Percentiles rank a stretch among this genome's conserved stretches.
Evolutionary conservation across 1,140 invertebrate genomes (phyloP).

Genomic region (Trinorchestia longiramus): DNA sequence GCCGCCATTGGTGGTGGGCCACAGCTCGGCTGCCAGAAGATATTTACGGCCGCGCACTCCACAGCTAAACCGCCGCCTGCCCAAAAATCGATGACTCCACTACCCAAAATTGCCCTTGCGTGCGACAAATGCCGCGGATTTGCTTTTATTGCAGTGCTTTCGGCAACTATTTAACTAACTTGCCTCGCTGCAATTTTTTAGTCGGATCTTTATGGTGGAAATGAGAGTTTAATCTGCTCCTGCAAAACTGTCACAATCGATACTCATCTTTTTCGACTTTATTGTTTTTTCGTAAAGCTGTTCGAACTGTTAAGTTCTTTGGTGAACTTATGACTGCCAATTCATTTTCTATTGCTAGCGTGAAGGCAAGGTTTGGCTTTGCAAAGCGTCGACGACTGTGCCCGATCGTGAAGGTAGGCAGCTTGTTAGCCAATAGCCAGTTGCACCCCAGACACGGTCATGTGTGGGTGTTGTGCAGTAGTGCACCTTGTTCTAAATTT

Average conservation of each 20-base stretch:
- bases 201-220: background rate
- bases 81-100: constrained; percentile 45
- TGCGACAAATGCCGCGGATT: constrained; percentile 35
- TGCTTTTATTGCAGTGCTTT: constrained; percentile 33
- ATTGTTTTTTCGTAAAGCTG: background rate
- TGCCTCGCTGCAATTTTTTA: background rate
- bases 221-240: background rate
- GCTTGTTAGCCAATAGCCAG: background rate
- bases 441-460: constrained; percentile 17
- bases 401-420: background rate
- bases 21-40: constrained; percentile 33
- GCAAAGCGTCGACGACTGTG: background rate
- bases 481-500: background rate
- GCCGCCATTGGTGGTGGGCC: constrained; percentile 39
- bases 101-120: constrained; percentile 47
- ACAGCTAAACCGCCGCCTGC: constrained; percentile 48
- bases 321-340: background rate
- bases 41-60: constrained; percentile 36
- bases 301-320: background rate
- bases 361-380: background rate
- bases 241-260: background rate
- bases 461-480: background rate
- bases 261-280: background rate
- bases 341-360: background rate
- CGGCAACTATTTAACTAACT: constrained; percentile 1